Conservation (phyloP, 1,140 invertebrate species). For the Caenorhabditis inopinata region DNA sequence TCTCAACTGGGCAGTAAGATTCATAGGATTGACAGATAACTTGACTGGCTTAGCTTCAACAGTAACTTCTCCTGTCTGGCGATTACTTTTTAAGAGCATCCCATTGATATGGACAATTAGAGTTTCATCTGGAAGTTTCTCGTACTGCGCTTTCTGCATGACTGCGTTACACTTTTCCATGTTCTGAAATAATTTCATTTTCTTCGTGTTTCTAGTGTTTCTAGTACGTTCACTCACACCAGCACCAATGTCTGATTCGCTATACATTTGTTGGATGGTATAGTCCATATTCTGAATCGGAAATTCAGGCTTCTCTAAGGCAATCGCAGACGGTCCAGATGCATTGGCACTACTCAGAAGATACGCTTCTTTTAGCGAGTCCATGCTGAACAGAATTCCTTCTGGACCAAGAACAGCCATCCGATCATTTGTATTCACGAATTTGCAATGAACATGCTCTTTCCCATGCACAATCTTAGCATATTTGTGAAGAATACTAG, state of each 20-base stretch:
- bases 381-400: conserved; percentile 44
- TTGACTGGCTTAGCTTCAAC: conserved; percentile 38
- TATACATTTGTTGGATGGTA: conserved; percentile 38
- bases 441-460: conserved; percentile 20
- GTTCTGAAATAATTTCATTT: not conserved
- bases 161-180: not conserved
- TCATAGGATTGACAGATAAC: not conserved
- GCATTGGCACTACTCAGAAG: conserved; percentile 14
- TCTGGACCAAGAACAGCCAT: conserved; percentile 35
- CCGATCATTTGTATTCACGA: conserved; percentile 31
- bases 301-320: conserved; percentile 32
- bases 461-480: conserved; percentile 34
- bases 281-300: conserved; percentile 39
- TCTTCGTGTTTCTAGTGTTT: too few relatives aligned
- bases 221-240: not conserved
- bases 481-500: conserved; percentile 36
- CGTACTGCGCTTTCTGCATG: conserved; percentile 29
- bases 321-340: conserved; percentile 26
- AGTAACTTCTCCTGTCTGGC: not conserved
- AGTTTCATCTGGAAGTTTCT: conserved; percentile 20
- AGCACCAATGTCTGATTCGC: conserved; percentile 32
- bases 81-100: not conserved
- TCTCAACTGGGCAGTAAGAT: conserved; percentile 29
- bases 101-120: conserved; percentile 40
- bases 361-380: conserved; percentile 37